Conservation (phyloP, 2,797 vertebrate genomes). For the Tokudaia tokunoshimensis region DNA sequence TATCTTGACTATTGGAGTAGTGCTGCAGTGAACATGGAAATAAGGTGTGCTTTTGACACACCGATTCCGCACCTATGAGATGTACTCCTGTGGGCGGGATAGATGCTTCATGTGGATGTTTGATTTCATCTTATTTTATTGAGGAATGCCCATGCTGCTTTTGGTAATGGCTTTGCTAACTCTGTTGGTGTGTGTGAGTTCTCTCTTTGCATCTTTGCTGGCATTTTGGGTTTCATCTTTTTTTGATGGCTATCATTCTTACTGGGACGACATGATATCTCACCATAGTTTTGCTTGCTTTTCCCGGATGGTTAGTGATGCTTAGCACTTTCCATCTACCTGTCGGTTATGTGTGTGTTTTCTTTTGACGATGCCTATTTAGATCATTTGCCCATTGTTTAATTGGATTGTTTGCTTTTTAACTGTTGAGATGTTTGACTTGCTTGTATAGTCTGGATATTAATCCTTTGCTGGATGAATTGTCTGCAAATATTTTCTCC, state of each 20-base stretch:
- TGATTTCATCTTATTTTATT: too few relatives aligned
- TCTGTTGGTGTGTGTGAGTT: background rate
- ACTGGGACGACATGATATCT: background rate
- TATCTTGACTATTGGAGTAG: background rate
- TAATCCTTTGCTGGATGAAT: background rate
- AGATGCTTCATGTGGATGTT: background rate
- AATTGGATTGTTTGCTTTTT: constrained; percentile 13
- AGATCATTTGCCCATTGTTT: constrained; percentile 7
- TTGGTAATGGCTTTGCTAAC: background rate
- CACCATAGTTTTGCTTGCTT: background rate
- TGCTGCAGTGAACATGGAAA: background rate
- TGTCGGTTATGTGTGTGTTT: background rate
- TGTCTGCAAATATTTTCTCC: background rate
- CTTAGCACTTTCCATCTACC: background rate
- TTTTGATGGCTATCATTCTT: background rate
- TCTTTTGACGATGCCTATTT: background rate
- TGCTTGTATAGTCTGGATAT: constrained; percentile 7
- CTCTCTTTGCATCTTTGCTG: background rate
- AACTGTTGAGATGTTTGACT: constrained; percentile 29
- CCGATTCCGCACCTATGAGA: background rate
- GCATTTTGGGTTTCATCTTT: too few relatives aligned
- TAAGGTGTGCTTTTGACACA: background rate
- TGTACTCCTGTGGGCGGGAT: too few relatives aligned
- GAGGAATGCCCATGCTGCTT: background rate
- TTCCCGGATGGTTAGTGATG: background rate